Conservation (phyloP, 23 tunicate genomes). For the Trididemnum miniatum region DNA sequence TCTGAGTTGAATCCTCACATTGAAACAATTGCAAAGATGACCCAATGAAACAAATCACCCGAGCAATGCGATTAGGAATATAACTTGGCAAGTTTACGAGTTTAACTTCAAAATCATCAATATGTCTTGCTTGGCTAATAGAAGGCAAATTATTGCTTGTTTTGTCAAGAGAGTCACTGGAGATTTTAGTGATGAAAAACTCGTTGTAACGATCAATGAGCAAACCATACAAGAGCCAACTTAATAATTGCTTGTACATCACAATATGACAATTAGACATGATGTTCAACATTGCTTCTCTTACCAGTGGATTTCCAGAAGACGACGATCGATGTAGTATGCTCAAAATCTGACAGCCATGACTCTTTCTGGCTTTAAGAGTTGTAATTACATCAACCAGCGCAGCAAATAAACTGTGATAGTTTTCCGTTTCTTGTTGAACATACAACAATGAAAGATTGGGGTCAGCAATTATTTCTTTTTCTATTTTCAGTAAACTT, state of each 20-base stretch:
- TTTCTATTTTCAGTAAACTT: constrained; percentile 56
- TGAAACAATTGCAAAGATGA: constrained; percentile 82
- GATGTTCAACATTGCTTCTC: constrained; percentile 48
- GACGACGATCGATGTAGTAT: constrained; percentile 33
- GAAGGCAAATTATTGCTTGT: background rate
- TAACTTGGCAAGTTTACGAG: constrained; percentile 57
- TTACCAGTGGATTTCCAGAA: constrained; percentile 62
- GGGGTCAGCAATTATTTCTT: constrained; percentile 65
- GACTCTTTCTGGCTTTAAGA: constrained; percentile 58
- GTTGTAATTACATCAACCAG: constrained; percentile 49
- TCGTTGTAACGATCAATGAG: constrained; percentile 67
- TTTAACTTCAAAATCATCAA: constrained; percentile 54
- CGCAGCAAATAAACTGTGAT: constrained; percentile 60
- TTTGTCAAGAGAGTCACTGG: background rate
- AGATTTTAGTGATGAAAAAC: constrained; percentile 60
- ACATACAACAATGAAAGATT: constrained; percentile 65
- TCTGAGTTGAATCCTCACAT: background rate
- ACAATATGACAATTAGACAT: constrained; percentile 61
- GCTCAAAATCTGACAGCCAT: constrained; percentile 84
- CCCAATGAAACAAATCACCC: constrained; percentile 82
- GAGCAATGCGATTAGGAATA: constrained; percentile 59
- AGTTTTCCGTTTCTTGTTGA: constrained; percentile 46
- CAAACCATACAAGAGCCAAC: constrained; percentile 82
- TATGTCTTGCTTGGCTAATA: background rate
- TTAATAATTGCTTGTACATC: constrained; percentile 70